Evolutionary conservation across 37 sponge, comb jelly and placozoan species (phyloP), one percentile per base, ranked within the genome.

Genomic region (Petrosia ficiformis): DNA sequence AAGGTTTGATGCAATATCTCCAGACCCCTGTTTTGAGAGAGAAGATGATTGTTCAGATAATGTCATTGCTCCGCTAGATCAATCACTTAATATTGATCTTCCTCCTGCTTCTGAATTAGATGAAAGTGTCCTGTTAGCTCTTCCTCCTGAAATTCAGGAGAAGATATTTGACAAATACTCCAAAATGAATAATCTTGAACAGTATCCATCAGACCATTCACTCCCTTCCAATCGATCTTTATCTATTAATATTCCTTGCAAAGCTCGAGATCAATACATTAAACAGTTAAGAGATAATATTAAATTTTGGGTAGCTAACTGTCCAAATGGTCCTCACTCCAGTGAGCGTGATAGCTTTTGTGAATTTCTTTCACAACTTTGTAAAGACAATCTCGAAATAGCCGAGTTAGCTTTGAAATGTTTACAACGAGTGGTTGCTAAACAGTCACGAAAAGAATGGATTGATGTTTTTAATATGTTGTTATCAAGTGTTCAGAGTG

Each of bases 51-150:
- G 21, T 10, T 37, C 59, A 19, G 40, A 2, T 10, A 42, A 44
- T 39, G 40, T 2, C 21, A 11, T n/a, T 2, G 54, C 1, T 1
- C 28, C 30, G 2, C 40, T 22, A 3, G 39, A 77, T 70, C n/a
- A 59, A 22, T 48, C 54, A 19, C 14, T 14, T 19, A 48, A 57
- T 31, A 24, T 74, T 26, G 86, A 79, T 36, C 35, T 85, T 11
- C 86, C 86, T 42, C 79, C 86, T 25, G 59, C 77, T 36, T 78
- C 83, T 26, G 77, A 89, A 58, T 69, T 89, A 32, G 90, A 89
- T 60, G 4, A 42, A 21, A 77, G 78, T 57, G 90, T 89, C 32
- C 67, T 89, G 0, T 63, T 70, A 24, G 90, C 80, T 1, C 72
- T 89, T 22, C 90, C 90, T 10, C 10, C 8, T 21, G 35, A 32